Evolutionary conservation across 30 jellyfish, hydroid and myxozoan genomes (phyloP).

Genomic region (Pelagia noctiluca): DNA sequence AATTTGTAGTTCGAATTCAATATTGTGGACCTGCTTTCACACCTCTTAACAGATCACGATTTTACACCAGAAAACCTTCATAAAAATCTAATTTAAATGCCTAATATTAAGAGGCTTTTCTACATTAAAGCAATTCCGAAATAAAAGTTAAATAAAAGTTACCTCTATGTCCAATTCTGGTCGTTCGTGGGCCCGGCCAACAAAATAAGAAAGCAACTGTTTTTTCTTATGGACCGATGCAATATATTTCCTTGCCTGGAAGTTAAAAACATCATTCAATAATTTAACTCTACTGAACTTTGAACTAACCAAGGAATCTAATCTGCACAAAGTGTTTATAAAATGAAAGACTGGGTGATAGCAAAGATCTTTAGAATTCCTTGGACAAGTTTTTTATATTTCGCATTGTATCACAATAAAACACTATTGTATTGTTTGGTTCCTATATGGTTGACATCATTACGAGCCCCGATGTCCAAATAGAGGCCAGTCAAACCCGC

Average conservation of each 20-base stretch:
- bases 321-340: not conserved
- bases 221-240: conserved; percentile 45
- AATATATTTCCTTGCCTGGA: conserved; percentile 51
- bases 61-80: not conserved
- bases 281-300: not conserved
- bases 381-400: not conserved
- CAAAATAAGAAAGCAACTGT: conserved; percentile 59
- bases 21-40: not conserved
- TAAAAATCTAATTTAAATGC: too few relatives aligned
- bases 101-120: too few relatives aligned
- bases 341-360: not conserved
- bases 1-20: not conserved
- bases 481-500: too few relatives aligned
- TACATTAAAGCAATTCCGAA: too few relatives aligned
- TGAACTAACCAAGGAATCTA: too few relatives aligned
- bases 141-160: not conserved
- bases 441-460: too few relatives aligned
- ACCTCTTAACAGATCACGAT: not conserved
- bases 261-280: not conserved
- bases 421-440: too few relatives aligned
- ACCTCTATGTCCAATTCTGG: conserved; percentile 61
- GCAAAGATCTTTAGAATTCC: not conserved
- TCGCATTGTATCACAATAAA: too few relatives aligned
- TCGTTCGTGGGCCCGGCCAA: conserved; percentile 60
- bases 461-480: too few relatives aligned